phyloP scores from a whole-genome alignment of 2,888 invertebrate species.

The Diabrotica balteata region DNA sequence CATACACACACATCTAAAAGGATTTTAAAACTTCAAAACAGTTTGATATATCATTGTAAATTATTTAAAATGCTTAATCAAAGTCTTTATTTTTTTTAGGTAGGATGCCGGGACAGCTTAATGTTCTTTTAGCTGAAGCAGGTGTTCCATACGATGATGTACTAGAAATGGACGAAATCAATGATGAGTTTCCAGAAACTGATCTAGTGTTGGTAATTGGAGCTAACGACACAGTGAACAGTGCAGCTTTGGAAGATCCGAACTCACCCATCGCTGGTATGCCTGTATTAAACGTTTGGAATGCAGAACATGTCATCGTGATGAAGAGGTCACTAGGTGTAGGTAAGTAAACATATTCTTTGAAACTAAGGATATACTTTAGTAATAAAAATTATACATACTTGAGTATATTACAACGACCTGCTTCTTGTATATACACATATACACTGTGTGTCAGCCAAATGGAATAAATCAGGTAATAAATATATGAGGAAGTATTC shows the following conservation, averaged over 20 bases:
- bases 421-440: no score
- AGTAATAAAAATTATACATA: no score
- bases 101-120: slow-evolving; percentile 91
- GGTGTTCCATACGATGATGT: slow-evolving; percentile 93
- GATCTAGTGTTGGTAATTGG: slow-evolving; percentile 87
- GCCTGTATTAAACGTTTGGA: slow-evolving; percentile 91
- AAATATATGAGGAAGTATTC: no score
- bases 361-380: no score
- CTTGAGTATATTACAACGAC: no score
- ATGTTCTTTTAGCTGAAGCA: slow-evolving; percentile 90
- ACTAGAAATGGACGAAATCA: slow-evolving; percentile 92
- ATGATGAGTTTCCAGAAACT: slow-evolving; percentile 83
- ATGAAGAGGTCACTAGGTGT: slow-evolving; percentile 72
- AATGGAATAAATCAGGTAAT: no score
- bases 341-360: slow-evolving; percentile 8
- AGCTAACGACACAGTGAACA: slow-evolving; percentile 91
- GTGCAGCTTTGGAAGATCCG: slow-evolving; percentile 89
- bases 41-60: no score
- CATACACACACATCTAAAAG: no score
- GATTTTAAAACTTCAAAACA: no score
- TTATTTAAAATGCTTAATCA: no score
- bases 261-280: slow-evolving; percentile 92
- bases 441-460: no score
- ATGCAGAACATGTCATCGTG: slow-evolving; percentile 84
- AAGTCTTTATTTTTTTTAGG: slow-evolving; percentile 62